Evolutionary conservation across 1,140 invertebrate genomes (phyloP).

Genomic region (Thaumatotibia leucotreta): DNA sequence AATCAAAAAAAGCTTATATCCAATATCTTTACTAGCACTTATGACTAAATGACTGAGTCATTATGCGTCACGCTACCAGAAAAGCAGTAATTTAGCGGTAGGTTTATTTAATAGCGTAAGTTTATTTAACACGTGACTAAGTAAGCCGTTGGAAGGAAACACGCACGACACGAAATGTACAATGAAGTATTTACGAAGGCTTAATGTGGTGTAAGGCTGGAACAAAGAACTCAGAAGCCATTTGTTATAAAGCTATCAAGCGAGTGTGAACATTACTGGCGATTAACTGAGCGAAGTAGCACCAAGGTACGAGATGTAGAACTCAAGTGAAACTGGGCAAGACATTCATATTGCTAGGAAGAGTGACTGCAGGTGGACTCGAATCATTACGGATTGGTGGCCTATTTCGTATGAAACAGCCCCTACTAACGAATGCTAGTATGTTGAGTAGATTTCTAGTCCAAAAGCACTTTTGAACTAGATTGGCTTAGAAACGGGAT

Average conservation of each 20-base stretch:
- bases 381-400: no score
- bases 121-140: constrained; percentile 13
- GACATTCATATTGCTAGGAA: no score
- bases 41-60: neutral
- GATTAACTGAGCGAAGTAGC: no score
- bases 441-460: no score
- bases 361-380: no score
- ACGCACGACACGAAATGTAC: neutral
- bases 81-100: neutral
- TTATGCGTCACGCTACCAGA: neutral
- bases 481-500: no score
- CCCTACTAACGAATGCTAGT: no score
- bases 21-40: neutral
- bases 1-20: neutral
- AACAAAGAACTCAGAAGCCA: neutral
- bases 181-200: neutral
- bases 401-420: no score
- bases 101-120: neutral
- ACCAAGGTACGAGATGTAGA: no score
- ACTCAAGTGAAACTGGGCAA: no score
- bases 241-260: neutral
- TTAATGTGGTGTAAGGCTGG: neutral
- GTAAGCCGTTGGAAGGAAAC: neutral
- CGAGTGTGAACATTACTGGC: no score
- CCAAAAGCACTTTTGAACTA: no score